Conservation (phyloP, 2,888 invertebrate species). For the Noctuana brunneofusca region DNA sequence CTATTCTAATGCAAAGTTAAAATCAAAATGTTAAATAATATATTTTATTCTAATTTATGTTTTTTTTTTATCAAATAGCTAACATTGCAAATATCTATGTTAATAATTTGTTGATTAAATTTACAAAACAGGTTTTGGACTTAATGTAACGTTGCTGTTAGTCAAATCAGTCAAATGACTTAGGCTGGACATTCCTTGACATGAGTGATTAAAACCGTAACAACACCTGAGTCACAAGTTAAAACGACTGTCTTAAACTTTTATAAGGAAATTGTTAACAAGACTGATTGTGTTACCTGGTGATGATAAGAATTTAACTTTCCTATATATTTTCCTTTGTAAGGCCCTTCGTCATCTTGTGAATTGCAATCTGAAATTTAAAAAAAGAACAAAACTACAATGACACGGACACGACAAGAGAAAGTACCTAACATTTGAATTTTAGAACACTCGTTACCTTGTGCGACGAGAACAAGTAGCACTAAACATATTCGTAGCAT, state of each 20-base stretch:
- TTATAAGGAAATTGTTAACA: not conserved
- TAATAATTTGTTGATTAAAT: slow-evolving; percentile 15
- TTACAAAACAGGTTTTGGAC: slow-evolving; percentile 9
- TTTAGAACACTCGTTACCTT: slow-evolving; percentile 49
- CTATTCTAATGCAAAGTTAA: too few relatives aligned
- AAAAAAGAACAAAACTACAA: slow-evolving; percentile 23
- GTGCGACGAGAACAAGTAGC: slow-evolving; percentile 51
- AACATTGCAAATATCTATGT: not conserved
- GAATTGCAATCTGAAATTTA: slow-evolving; percentile 63
- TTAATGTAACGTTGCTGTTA: slow-evolving; percentile 8
- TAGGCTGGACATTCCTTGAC: slow-evolving; percentile 4
- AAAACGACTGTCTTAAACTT: slow-evolving; percentile 18
- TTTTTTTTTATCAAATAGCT: not conserved
- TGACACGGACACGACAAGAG: slow-evolving; percentile 44
- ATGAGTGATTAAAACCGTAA: slow-evolving; percentile 3
- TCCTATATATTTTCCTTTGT: slow-evolving; percentile 91
- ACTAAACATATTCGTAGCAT: slow-evolving; percentile 60
- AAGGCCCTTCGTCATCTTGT: slow-evolving; percentile 88
- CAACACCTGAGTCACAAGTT: slow-evolving; percentile 22
- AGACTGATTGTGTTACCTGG: slow-evolving; percentile 71
- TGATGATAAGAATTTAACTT: slow-evolving; percentile 95
- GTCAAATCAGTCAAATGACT: not conserved
- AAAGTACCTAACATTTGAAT: slow-evolving; percentile 55
- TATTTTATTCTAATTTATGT: not conserved
- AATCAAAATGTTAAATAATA: too few relatives aligned